Evolutionary conservation across 2,113 vertebrate genomes (phyloP).

Genomic region (Cacatua alba): DNA sequence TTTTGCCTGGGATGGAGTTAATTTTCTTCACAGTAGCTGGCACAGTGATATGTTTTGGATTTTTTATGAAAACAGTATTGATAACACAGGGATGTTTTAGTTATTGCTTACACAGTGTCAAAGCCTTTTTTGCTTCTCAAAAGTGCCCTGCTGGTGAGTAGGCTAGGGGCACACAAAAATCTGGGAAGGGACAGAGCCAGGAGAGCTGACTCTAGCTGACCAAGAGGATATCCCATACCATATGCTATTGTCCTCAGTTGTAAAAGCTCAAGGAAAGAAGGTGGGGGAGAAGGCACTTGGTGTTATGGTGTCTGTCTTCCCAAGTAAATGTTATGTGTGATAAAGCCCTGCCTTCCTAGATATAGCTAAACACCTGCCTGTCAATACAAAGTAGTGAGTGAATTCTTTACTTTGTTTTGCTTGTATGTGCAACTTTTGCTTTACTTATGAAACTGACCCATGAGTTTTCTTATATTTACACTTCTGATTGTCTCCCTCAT

Average conservation of each 20-base stretch:
- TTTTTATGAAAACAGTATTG: neutral
- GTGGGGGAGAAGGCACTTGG: neutral
- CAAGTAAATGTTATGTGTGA: neutral
- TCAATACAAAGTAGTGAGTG: neutral
- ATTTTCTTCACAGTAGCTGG: neutral
- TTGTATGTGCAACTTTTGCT: fast-evolving
- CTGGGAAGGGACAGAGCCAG: neutral
- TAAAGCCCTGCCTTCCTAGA: neutral
- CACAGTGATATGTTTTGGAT: neutral
- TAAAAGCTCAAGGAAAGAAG: neutral
- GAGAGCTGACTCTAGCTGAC: neutral
- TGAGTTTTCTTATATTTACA: neutral
- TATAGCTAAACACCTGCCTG: neutral
- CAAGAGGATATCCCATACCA: neutral
- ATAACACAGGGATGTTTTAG: neutral
- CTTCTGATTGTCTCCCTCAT: neutral
- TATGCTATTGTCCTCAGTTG: neutral
- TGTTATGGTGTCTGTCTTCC: neutral
- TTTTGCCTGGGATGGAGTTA: neutral
- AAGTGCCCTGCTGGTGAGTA: fast-evolving
- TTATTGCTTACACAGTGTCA: neutral
- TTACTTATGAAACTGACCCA: neutral
- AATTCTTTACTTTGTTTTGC: neutral
- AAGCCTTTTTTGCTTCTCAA: neutral
- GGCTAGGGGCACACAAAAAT: neutral